Conservation (phyloP, 2,797 vertebrate species). For the Sebastes minor region DNA sequence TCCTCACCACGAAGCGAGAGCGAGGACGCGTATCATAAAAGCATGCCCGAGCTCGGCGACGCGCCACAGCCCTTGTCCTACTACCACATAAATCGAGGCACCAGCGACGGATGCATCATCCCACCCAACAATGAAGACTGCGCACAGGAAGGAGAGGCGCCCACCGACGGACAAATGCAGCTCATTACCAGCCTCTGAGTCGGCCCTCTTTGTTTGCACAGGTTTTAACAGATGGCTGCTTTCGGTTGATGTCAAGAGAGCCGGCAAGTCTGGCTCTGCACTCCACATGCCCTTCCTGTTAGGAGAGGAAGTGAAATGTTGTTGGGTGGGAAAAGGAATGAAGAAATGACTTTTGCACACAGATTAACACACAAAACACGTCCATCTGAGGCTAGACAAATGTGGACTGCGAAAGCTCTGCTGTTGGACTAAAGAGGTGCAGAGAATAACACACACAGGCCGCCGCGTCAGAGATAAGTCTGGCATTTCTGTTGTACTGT, state of each 20-base stretch:
- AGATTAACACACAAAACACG: conserved; percentile 72
- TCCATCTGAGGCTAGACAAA: conserved; percentile 64
- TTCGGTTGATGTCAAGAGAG: conserved; percentile 63
- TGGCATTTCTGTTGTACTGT: conserved; percentile 73
- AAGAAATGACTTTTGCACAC: conserved; percentile 78
- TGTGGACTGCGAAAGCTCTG: conserved; percentile 72
- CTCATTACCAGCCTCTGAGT: conserved; percentile 98
- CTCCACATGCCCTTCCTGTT: conserved; percentile 65
- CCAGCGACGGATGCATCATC: conserved; percentile 93
- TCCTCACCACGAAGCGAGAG: conserved; percentile 89
- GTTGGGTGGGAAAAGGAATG: conserved; percentile 56
- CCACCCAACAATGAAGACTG: conserved; percentile 90
- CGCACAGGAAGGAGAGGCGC: conserved; percentile 86
- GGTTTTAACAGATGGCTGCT: conserved; percentile 61
- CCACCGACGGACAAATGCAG: conserved; percentile 98
- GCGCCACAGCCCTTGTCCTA: conserved; percentile 91
- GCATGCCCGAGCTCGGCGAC: conserved; percentile 95
- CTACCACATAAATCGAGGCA: conserved; percentile 95
- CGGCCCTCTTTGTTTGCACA: conserved; percentile 72
- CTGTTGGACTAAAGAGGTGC: conserved; percentile 72
- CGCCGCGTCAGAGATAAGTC: conserved; percentile 49
- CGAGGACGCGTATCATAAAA: conserved; percentile 95
- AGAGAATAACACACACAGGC: conserved; percentile 65
- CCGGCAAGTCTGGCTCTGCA: conserved; percentile 56
- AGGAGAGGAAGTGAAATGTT: conserved; percentile 69